phyloP scores from a whole-genome alignment of 2,888 invertebrate genomes.

The Meandrusa payeni region DNA sequence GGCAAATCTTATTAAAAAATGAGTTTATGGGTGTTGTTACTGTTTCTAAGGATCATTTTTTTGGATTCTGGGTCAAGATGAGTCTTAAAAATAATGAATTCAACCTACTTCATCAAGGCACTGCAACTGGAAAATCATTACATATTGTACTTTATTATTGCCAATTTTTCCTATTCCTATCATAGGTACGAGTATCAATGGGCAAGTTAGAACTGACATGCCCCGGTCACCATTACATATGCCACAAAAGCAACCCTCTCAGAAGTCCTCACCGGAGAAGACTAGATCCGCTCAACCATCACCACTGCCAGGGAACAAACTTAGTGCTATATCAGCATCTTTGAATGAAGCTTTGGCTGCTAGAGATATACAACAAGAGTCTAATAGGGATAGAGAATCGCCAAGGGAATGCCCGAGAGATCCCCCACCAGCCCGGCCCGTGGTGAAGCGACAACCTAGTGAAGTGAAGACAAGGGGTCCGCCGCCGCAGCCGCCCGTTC shows the following conservation, averaged over 20 bases:
- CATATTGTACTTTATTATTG: too few species aligned
- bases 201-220: constrained; percentile 60
- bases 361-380: constrained; percentile 32
- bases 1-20: too few species aligned
- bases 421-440: constrained; percentile 45
- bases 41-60: too few species aligned
- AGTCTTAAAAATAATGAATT: too few species aligned
- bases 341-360: constrained; percentile 59
- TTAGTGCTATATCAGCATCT: constrained; percentile 61
- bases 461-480: constrained; percentile 83
- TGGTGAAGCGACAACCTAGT: constrained; percentile 62
- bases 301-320: constrained; percentile 41
- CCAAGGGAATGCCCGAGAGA: constrained; percentile 44
- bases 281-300: constrained; percentile 41
- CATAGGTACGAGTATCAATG: constrained; percentile 61
- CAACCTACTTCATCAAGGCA: too few species aligned
- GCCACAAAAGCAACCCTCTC: constrained; percentile 38
- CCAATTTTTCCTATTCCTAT: too few species aligned
- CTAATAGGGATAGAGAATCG: constrained; percentile 57
- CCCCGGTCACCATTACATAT: constrained; percentile 59
- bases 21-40: too few species aligned
- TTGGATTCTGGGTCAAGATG: too few species aligned
- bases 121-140: too few species aligned
- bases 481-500: constrained; percentile 90
- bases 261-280: constrained; percentile 58